These are phyloP conservation scores for Xestobium rufovillosum DNA, from an alignment of 2,888 invertebrate genomes.

Conservation along the genomic window DNA sequence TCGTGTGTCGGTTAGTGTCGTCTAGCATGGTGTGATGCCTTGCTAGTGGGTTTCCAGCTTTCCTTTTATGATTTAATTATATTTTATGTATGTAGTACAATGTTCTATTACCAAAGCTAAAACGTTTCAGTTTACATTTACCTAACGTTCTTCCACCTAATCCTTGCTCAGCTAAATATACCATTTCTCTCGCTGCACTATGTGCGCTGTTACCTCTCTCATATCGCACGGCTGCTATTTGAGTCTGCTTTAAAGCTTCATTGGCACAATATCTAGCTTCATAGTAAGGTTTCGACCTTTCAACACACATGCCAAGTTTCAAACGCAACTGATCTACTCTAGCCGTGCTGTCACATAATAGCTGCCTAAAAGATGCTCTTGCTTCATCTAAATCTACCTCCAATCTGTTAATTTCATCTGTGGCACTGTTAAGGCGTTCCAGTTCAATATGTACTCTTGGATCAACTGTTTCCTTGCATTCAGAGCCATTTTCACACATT, in stretches of 20 bases:
- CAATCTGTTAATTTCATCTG: constrained; percentile 85
- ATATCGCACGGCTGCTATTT: constrained; percentile 68
- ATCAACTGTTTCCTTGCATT: constrained; percentile 66
- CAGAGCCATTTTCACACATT: constrained; percentile 54
- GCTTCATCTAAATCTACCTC: constrained; percentile 88
- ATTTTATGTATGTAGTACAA: no score
- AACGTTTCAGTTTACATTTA: no score
- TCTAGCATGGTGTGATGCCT: no score
- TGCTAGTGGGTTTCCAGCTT: no score
- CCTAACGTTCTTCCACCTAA: constrained; percentile 49
- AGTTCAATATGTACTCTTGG: constrained; percentile 81
- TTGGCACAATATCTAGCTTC: constrained; percentile 79
- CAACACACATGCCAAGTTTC: constrained; percentile 77
- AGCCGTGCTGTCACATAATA: constrained; percentile 75
- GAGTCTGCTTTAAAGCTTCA: constrained; percentile 78
- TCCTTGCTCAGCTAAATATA: constrained; percentile 71
- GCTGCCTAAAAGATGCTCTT: constrained; percentile 69
- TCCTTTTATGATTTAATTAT: no score
- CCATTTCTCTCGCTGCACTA: constrained; percentile 88
- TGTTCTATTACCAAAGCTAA: no score
- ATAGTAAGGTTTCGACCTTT: constrained; percentile 84
- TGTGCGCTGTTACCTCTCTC: constrained; percentile 89
- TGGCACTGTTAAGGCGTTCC: constrained; percentile 82
- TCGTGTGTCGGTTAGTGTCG: no score
- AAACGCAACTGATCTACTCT: constrained; percentile 72